Evolutionary conservation across 1,140 invertebrate genomes (phyloP).

Genomic region (Copidosoma floridanum): DNA sequence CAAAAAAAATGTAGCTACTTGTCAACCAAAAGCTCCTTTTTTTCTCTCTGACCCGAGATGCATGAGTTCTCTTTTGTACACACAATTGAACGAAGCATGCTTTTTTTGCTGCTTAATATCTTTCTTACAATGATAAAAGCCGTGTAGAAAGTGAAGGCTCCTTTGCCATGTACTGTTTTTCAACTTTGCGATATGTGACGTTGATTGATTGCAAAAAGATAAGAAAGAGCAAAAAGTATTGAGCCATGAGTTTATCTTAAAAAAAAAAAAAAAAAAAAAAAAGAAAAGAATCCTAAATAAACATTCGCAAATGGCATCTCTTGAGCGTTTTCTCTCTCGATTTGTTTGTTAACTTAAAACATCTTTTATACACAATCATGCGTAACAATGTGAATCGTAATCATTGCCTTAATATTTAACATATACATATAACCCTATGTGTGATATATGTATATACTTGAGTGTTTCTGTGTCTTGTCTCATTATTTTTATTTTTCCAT

Average conservation of each 20-base stretch:
- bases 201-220: conserved; percentile 36
- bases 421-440: conserved; percentile 50
- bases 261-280: too few relatives aligned
- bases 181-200: conserved; percentile 14
- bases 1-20: conserved; percentile 18
- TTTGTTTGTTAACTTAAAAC: conserved; percentile 52
- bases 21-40: conserved; percentile 10
- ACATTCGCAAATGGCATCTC: conserved; percentile 48
- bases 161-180: conserved; percentile 10
- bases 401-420: conserved; percentile 57
- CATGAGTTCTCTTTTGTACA: too few relatives aligned
- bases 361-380: conserved; percentile 58
- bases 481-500: conserved; percentile 41
- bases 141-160: conserved; percentile 24
- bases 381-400: conserved; percentile 57
- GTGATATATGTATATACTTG: conserved; percentile 53
- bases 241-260: too few relatives aligned
- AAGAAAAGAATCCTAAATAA: conserved; percentile 14
- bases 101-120: conserved; percentile 8
- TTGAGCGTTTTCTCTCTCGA: conserved; percentile 40
- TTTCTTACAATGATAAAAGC: conserved; percentile 5
- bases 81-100: conserved; percentile 18
- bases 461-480: conserved; percentile 49
- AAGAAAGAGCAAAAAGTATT: conserved; percentile 25
- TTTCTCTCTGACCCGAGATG: conserved; percentile 15